Evolutionary conservation across 2,797 vertebrate species (phyloP).

Genomic region (Xyrichtys novacula): DNA sequence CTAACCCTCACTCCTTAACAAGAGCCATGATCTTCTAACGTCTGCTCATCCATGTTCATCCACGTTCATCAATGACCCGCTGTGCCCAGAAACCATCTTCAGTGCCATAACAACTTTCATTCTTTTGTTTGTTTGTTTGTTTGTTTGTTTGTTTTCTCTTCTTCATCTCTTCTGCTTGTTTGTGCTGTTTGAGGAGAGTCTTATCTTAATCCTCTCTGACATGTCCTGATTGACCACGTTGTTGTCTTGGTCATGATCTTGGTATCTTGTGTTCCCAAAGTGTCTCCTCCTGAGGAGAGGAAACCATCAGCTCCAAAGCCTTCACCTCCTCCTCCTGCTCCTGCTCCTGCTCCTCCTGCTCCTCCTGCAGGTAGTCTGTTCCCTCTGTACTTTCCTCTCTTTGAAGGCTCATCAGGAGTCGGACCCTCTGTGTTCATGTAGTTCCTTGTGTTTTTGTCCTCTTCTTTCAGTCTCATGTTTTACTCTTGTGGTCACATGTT

Average conservation of each 20-base stretch:
- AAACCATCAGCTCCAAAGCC: conserved; percentile 59
- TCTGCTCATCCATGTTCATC: not conserved
- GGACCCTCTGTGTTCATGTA: not conserved
- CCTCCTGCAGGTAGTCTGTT: conserved; percentile 87
- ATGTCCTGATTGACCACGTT: conserved; percentile 24
- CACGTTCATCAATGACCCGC: conserved; percentile 10
- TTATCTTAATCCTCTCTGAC: conserved; percentile 16
- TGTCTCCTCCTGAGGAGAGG: conserved; percentile 57
- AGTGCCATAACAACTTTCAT: conserved; percentile 14
- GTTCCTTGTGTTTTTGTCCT: not conserved
- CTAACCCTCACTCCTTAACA: not conserved
- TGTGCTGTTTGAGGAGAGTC: conserved; percentile 20
- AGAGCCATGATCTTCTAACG: no score
- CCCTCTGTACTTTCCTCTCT: conserved; percentile 8
- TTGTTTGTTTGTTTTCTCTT: conserved; percentile 1
- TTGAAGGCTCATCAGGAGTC: conserved; percentile 1
- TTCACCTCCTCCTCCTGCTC: conserved; percentile 70
- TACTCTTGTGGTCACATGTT: not conserved
- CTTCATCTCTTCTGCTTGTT: not conserved
- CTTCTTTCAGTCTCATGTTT: not conserved
- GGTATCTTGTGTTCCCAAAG: conserved; percentile 67
- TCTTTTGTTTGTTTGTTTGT: not conserved
- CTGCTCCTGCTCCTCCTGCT: conserved; percentile 55
- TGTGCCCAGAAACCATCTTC: conserved; percentile 13
- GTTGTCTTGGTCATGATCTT: conserved; percentile 55